Percentiles rank a stretch among this genome's conserved stretches.
Evolutionary conservation across 2,888 invertebrate species (phyloP).

Genomic region (Cylindroiulus punctatus): DNA sequence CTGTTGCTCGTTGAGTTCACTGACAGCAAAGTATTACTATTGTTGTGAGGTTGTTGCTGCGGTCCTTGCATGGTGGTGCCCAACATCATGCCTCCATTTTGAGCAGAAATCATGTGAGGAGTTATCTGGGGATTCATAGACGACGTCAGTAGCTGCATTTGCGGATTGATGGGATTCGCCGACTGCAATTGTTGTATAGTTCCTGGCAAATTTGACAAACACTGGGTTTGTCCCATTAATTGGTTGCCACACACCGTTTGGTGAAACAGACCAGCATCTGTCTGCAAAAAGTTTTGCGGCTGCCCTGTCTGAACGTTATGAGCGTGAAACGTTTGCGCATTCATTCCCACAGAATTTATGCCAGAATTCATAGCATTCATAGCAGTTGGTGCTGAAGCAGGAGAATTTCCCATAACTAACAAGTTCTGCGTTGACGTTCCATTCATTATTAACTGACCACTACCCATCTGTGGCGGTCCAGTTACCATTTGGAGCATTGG

Average conservation of each 20-base stretch:
- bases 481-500: conserved; percentile 57
- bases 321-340: conserved; percentile 13
- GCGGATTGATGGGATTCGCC: conserved; percentile 33
- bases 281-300: conserved; percentile 44
- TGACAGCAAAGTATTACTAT: conserved; percentile 44
- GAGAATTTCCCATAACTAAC: conserved; percentile 50
- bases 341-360: neutral
- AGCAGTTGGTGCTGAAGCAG: neutral
- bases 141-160: conserved; percentile 49
- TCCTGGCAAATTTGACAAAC: conserved; percentile 16
- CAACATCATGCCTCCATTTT: neutral
- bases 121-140: conserved; percentile 13
- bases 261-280: conserved; percentile 46
- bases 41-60: neutral
- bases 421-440: conserved; percentile 49
- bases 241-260: conserved; percentile 50
- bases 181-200: neutral
- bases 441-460: conserved; percentile 57
- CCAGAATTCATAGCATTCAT: neutral
- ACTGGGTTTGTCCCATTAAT: conserved; percentile 1
- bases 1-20: conserved; percentile 42
- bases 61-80: conserved; percentile 49
- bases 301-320: conserved; percentile 17
- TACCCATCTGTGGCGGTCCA: conserved; percentile 33
- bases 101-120: conserved; percentile 52